These are phyloP conservation scores for Helostoma temminkii DNA, from an alignment of 2,797 vertebrate genomes.

Conservation along the genomic window DNA sequence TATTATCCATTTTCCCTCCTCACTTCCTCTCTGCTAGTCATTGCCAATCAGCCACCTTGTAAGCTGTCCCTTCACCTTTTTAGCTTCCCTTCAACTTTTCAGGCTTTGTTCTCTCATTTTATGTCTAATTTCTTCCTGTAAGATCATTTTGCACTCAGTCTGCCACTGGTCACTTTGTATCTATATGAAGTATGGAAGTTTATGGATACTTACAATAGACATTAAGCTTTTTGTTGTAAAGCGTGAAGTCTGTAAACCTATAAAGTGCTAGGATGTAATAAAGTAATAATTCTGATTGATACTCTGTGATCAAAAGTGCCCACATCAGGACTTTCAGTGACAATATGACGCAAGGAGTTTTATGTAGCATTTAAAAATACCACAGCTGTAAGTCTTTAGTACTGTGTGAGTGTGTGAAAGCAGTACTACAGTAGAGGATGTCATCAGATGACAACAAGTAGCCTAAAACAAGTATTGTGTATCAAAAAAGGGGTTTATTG, in stretches of 20 bases:
- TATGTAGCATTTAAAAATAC: neutral
- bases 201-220: neutral
- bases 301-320: neutral
- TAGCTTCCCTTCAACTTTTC: constrained; percentile 54
- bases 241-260: neutral
- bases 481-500: constrained; percentile 82
- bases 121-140: neutral
- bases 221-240: too few relatives aligned
- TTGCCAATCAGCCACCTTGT: constrained; percentile 71
- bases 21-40: constrained; percentile 63
- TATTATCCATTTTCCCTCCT: constrained; percentile 76
- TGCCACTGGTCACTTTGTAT: neutral
- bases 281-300: too few relatives aligned
- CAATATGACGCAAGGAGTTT: neutral
- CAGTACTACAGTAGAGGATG: neutral
- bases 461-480: constrained; percentile 44
- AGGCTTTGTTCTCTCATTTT: constrained; percentile 22
- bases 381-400: neutral
- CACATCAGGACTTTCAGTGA: neutral
- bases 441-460: constrained; percentile 29
- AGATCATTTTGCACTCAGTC: neutral
- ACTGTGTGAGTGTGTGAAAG: neutral
- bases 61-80: constrained; percentile 61
- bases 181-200: neutral
- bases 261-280: neutral